Percentiles rank a stretch among this genome's conserved stretches.
Evolutionary conservation across 1,140 invertebrate species (phyloP).

Genomic region (Bombyx mandarina): DNA sequence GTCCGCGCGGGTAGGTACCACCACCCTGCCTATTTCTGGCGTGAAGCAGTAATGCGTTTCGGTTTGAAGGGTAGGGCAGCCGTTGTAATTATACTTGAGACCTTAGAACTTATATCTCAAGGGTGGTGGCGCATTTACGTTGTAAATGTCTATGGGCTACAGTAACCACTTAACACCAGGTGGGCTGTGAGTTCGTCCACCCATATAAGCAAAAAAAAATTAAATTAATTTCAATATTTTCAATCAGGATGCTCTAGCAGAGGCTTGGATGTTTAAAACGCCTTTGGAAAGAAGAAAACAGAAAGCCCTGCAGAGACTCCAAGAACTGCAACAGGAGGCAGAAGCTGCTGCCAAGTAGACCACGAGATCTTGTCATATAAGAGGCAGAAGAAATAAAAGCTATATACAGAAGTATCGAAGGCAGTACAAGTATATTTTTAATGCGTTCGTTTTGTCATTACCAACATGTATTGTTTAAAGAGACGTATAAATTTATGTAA

Average conservation of each 20-base stretch:
- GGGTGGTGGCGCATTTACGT: no score
- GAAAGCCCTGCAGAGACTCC: slow-evolving; percentile 70
- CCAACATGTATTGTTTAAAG: not conserved
- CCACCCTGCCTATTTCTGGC: not conserved
- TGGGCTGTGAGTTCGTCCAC: no score
- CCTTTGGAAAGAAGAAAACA: slow-evolving; percentile 75
- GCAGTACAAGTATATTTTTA: no score
- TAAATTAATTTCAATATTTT: not conserved
- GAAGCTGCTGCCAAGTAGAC: slow-evolving; percentile 63
- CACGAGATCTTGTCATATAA: slow-evolving; percentile 1
- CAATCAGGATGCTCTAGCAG: slow-evolving; percentile 65
- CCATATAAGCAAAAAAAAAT: no score
- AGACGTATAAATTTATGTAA: no score
- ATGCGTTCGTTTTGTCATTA: not conserved
- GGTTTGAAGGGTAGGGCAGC: no score
- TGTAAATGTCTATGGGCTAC: no score
- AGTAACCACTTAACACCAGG: no score
- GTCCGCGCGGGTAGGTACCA: not conserved
- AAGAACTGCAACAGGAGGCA: slow-evolving; percentile 68
- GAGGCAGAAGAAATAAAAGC: no score
- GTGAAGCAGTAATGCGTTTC: not conserved
- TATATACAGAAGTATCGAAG: no score
- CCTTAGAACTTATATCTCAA: no score
- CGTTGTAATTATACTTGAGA: no score
- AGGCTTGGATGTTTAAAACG: slow-evolving; percentile 79